These are phyloP conservation scores for Tenualosa ilisha DNA, from an alignment of 2,797 vertebrate species.

Conservation along the genomic window DNA sequence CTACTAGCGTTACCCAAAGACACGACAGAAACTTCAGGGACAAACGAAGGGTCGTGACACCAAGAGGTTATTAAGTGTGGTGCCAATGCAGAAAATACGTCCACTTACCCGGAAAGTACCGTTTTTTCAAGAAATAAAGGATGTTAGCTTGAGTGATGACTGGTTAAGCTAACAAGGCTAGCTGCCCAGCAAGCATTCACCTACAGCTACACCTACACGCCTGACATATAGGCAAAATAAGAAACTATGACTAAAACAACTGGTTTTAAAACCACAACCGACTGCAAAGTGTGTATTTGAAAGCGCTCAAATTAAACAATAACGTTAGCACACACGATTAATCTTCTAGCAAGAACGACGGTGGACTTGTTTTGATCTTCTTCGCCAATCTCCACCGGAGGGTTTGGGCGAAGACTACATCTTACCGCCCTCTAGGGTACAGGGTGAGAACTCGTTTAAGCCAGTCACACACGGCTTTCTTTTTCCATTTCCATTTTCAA, in stretches of 20 bases:
- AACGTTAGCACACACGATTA: too few relatives aligned
- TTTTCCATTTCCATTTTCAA: too few relatives aligned
- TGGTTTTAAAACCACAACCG: too few relatives aligned
- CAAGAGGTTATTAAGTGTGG: not conserved
- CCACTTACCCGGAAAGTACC: not conserved
- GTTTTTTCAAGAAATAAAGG: not conserved
- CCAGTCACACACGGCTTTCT: too few relatives aligned
- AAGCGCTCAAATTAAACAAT: not conserved
- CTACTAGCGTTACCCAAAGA: too few relatives aligned
- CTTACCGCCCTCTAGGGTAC: too few relatives aligned
- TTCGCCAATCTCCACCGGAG: too few relatives aligned
- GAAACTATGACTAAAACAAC: not conserved
- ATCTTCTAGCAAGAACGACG: too few relatives aligned
- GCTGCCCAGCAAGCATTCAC: not conserved
- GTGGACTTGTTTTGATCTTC: too few relatives aligned
- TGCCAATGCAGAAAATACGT: not conserved
- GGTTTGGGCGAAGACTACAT: too few relatives aligned
- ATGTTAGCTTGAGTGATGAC: not conserved
- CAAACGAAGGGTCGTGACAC: not conserved
- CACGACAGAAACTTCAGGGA: not conserved
- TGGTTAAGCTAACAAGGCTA: not conserved
- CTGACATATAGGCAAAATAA: not conserved
- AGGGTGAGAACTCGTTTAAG: too few relatives aligned
- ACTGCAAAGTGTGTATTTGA: not conserved
- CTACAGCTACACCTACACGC: not conserved